Evolutionary conservation across 2,888 invertebrate genomes (phyloP).

Genomic region (Meliscaeva auricollis): DNA sequence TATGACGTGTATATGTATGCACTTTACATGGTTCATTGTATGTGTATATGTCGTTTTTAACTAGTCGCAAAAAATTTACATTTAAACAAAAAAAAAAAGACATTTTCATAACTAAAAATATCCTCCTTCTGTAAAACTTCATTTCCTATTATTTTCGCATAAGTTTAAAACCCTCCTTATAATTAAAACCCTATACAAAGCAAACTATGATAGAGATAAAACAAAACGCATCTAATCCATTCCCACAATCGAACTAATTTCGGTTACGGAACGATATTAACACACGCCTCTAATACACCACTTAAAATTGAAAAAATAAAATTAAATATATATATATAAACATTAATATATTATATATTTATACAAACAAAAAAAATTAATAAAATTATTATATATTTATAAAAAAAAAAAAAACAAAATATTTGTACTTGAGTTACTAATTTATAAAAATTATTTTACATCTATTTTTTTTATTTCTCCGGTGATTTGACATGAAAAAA

Average conservation of each 20-base stretch:
- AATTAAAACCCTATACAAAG: not conserved
- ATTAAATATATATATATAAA: constrained; percentile 12
- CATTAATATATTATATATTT: constrained; percentile 8
- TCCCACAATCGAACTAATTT: constrained; percentile 61
- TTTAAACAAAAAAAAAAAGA: not conserved
- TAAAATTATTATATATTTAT: constrained; percentile 21
- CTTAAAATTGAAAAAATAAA: constrained; percentile 40
- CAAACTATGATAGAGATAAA: not conserved
- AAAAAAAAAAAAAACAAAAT: constrained; percentile 13
- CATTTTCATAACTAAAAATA: constrained; percentile 22
- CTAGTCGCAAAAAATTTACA: not conserved
- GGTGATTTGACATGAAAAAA: constrained; percentile 67
- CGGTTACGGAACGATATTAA: constrained; percentile 66
- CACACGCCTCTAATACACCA: constrained; percentile 63
- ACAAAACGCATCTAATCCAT: constrained; percentile 65
- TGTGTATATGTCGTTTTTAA: not conserved
- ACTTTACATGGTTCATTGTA: not conserved
- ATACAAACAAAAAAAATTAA: constrained; percentile 37
- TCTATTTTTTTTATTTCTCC: constrained; percentile 72
- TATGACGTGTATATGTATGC: no score
- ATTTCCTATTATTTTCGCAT: constrained; percentile 27
- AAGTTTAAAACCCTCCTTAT: constrained; percentile 15
- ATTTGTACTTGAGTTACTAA: constrained; percentile 69
- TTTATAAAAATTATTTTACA: constrained; percentile 70
- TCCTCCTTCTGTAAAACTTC: not conserved